Conservation (phyloP, 2,113 vertebrate genomes). For the Planiliza haematocheilus region DNA sequence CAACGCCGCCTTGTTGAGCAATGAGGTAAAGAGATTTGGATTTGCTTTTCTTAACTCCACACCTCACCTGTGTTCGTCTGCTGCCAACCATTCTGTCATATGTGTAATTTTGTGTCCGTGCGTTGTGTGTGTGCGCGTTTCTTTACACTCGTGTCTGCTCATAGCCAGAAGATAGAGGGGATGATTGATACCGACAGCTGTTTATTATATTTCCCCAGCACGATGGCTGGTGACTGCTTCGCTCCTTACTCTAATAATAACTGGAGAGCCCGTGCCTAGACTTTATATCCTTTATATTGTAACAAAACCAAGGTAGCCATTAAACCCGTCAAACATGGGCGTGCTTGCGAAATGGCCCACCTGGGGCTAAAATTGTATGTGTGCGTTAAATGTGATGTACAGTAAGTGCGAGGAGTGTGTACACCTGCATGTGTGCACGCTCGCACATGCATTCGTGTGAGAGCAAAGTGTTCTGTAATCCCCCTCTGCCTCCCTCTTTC, state of each 20-base stretch:
- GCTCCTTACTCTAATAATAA: conserved; percentile 66
- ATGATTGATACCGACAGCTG: conserved; percentile 69
- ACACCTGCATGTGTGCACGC: conserved; percentile 81
- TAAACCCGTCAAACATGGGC: conserved; percentile 92
- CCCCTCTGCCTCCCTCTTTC: conserved; percentile 75
- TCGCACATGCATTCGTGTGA: conserved; percentile 80
- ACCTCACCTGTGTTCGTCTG: conserved; percentile 79
- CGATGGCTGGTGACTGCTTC: conserved; percentile 54
- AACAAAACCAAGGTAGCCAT: conserved; percentile 91
- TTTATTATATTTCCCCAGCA: conserved; percentile 62
- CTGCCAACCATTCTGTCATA: conserved; percentile 79
- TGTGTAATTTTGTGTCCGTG: conserved; percentile 62
- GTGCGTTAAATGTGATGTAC: conserved; percentile 80
- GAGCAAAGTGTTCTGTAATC: conserved; percentile 77
- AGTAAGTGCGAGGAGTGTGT: conserved; percentile 70
- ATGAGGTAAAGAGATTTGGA: conserved; percentile 92
- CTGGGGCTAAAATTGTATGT: conserved; percentile 89
- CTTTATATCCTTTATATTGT: conserved; percentile 70
- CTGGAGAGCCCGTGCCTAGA: conserved; percentile 63
- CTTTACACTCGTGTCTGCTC: conserved; percentile 67
- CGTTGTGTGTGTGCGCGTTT: conserved; percentile 57
- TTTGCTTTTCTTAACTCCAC: conserved; percentile 69
- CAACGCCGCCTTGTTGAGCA: conserved; percentile 99
- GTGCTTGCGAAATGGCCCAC: conserved; percentile 95
- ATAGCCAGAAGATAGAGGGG: conserved; percentile 62